Evolutionary conservation across 2,888 invertebrate genomes (phyloP).

Genomic region (Nineta flava): DNA sequence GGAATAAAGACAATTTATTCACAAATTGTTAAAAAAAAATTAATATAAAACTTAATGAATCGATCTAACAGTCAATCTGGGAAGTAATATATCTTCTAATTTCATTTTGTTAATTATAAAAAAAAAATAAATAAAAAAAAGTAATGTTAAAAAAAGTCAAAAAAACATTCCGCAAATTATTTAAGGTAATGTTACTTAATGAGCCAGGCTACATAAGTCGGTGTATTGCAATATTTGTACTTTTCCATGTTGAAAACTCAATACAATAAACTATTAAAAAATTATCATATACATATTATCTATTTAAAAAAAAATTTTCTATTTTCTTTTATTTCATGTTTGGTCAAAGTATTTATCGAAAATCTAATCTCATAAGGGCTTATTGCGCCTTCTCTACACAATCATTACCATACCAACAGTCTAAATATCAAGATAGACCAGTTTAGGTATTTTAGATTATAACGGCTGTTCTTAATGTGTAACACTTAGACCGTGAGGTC

Average conservation of each 20-base stretch:
- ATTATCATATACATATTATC: constrained; percentile 17
- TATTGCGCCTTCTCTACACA: too few relatives aligned
- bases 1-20: too few relatives aligned
- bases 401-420: too few relatives aligned
- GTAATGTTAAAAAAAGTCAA: not conserved
- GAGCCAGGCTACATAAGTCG: constrained; percentile 29
- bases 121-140: not conserved
- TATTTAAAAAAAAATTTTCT: not conserved
- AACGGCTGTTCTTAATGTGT: too few relatives aligned
- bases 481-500: too few relatives aligned
- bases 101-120: not conserved
- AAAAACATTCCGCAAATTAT: not conserved
- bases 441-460: too few relatives aligned
- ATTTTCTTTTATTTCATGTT: not conserved
- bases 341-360: too few relatives aligned
- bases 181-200: constrained; percentile 19
- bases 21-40: not conserved
- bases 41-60: not conserved
- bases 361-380: too few relatives aligned
- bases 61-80: not conserved
- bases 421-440: too few relatives aligned
- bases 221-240: constrained; percentile 45
- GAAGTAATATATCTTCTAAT: not conserved
- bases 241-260: constrained; percentile 43
- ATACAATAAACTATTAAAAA: constrained; percentile 37